These are phyloP conservation scores for Pogoniulus pusillus DNA, from an alignment of 2,797 vertebrate species.

Conservation along the genomic window DNA sequence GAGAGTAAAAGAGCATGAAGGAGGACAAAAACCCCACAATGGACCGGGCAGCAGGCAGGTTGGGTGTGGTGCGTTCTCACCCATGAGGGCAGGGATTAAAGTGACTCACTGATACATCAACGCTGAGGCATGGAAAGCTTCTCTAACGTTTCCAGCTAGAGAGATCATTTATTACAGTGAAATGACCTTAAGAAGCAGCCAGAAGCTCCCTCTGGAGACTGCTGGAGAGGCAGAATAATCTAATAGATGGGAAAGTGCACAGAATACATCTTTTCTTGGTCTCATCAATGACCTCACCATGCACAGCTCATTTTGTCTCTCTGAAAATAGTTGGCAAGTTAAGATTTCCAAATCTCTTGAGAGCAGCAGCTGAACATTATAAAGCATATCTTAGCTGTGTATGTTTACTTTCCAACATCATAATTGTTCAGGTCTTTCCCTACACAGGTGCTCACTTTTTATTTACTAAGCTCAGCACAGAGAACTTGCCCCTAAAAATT, in stretches of 20 bases:
- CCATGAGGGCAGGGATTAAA: neutral
- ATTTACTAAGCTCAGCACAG: neutral
- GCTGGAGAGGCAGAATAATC: neutral
- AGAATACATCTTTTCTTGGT: neutral
- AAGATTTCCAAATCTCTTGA: neutral
- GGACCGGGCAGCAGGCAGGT: fast-evolving
- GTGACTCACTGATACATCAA: neutral
- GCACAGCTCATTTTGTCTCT: neutral
- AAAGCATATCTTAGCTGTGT: neutral
- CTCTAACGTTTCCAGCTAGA: neutral
- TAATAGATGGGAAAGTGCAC: neutral
- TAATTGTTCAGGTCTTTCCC: neutral
- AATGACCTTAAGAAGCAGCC: constrained; percentile 51
- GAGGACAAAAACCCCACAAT: neutral
- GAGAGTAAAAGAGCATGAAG: neutral
- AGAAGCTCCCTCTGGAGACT: constrained; percentile 22
- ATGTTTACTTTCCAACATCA: neutral
- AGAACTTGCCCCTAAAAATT: neutral
- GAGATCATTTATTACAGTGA: neutral
- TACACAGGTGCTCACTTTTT: neutral
- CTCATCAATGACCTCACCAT: neutral
- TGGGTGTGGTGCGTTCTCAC: neutral
- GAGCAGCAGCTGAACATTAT: neutral
- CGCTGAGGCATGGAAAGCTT: fast-evolving
- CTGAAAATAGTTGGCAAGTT: neutral